Conservation (phyloP, 2,888 invertebrate genomes). For the Nymphalis polychloros region DNA sequence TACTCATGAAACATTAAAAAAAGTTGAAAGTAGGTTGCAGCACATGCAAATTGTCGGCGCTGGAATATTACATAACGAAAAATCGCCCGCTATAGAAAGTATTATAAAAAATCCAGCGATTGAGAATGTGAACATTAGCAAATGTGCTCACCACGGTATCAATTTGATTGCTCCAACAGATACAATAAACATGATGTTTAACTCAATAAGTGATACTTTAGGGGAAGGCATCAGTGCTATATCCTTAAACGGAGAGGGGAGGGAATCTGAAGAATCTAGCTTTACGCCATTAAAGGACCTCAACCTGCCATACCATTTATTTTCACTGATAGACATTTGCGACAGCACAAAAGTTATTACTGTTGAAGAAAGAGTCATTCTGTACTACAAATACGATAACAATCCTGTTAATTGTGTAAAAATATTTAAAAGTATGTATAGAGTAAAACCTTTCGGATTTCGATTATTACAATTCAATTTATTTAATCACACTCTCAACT, state of each 20-base stretch:
- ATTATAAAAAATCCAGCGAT: conserved; percentile 92
- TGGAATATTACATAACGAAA: conserved; percentile 97
- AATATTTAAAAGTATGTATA: conserved; percentile 93
- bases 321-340: conserved; percentile 97
- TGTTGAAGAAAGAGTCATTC: conserved; percentile 92
- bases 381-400: conserved; percentile 99
- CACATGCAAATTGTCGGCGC: conserved; percentile 94
- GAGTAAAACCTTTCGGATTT: conserved; percentile 94
- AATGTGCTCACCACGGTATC: conserved; percentile 95
- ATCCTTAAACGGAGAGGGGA: conserved; percentile 95
- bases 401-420: conserved; percentile 98
- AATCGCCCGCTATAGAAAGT: conserved; percentile 94
- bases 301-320: conserved; percentile 93
- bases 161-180: conserved; percentile 94
- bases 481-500: conserved; percentile 92
- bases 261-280: conserved; percentile 92
- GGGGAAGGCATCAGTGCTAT: conserved; percentile 95
- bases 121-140: conserved; percentile 90
- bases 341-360: conserved; percentile 95
- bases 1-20: conserved; percentile 86
- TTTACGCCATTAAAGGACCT: conserved; percentile 91
- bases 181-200: conserved; percentile 88
- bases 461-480: conserved; percentile 94
- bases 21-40: conserved; percentile 89
- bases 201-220: conserved; percentile 88